Conservation (phyloP, 2,113 vertebrate genomes). For the Prietella phreatophila region DNA sequence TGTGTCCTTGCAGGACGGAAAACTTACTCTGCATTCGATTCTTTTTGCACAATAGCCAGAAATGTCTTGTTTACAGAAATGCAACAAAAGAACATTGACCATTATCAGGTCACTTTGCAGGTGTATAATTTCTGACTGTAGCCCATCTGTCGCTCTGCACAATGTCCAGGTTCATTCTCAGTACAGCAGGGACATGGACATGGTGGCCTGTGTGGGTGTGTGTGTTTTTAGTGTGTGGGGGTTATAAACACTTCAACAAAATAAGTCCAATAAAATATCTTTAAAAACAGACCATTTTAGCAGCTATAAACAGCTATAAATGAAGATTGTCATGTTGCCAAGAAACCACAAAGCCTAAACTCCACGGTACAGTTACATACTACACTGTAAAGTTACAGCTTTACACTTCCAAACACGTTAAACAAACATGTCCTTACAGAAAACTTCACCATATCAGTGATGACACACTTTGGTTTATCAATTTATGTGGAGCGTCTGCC, state of each 20-base stretch:
- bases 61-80: conserved; percentile 6
- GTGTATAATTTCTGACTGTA: conserved; percentile 18
- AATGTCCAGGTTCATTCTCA: not conserved
- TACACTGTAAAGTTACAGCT: too few species aligned
- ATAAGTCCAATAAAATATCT: not conserved
- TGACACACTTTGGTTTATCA: too few species aligned
- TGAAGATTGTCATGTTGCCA: too few species aligned
- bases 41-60: not conserved
- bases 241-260: not conserved
- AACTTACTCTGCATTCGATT: not conserved
- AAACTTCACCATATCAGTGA: too few species aligned
- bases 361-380: too few species aligned
- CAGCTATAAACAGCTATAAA: not conserved
- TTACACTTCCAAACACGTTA: not conserved
- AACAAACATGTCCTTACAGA: too few species aligned
- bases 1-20: not conserved
- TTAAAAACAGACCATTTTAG: not conserved
- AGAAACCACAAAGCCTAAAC: not conserved
- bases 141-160: not conserved
- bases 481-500: too few species aligned
- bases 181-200: not conserved
- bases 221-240: not conserved
- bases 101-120: conserved; percentile 19
- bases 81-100: conserved; percentile 10
- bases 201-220: not conserved